phyloP scores from a whole-genome alignment of 2,113 vertebrate genomes.

The Corapipo altera region DNA sequence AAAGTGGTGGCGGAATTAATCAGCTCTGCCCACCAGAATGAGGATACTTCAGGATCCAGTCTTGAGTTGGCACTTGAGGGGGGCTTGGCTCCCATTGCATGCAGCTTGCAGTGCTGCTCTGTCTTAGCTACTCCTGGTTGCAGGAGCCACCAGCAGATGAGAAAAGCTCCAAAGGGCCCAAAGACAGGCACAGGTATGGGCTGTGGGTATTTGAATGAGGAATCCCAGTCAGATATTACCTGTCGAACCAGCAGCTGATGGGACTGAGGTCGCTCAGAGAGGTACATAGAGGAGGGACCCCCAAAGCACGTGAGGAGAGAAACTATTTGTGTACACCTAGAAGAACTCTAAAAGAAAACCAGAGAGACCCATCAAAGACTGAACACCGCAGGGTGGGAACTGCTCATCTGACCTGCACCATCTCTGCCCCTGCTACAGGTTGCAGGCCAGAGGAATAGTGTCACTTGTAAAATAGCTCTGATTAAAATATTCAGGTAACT shows the following conservation, averaged over 20 bases:
- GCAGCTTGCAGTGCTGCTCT: not conserved
- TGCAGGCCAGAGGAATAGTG: not conserved
- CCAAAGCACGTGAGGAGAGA: not conserved
- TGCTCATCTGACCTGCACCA: not conserved
- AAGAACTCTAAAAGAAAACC: not conserved
- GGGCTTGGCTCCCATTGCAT: fast-evolving
- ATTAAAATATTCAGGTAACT: not conserved
- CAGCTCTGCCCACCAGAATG: not conserved
- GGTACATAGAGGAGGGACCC: fast-evolving
- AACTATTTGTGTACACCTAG: not conserved
- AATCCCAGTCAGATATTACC: too few relatives aligned
- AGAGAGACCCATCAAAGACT: not conserved
- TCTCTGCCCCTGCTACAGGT: not conserved
- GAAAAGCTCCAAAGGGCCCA: not conserved
- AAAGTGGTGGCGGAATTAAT: not conserved
- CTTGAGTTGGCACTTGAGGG: not conserved
- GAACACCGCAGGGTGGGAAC: fast-evolving
- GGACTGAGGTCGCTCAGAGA: fast-evolving
- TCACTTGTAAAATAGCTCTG: not conserved
- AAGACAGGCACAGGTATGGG: fast-evolving
- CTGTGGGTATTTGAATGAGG: fast-evolving
- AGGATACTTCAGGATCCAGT: not conserved
- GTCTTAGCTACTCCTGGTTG: not conserved
- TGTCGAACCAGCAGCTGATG: not conserved
- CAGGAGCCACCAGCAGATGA: fast-evolving